Conservation (phyloP, 2,888 invertebrate species). For the Diadegma fenestrale region DNA sequence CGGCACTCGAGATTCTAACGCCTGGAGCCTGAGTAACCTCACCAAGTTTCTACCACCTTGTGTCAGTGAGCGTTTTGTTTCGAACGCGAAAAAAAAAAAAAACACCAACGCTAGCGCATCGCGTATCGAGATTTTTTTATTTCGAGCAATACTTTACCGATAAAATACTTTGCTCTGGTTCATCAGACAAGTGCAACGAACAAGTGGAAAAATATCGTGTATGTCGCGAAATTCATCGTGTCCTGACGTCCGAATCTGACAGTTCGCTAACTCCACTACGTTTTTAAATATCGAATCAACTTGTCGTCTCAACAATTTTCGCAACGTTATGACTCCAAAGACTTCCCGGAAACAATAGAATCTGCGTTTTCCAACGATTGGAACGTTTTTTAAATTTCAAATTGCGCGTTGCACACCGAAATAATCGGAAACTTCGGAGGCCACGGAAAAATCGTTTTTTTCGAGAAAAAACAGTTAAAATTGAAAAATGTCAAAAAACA, state of each 20-base stretch:
- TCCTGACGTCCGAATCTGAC: slow-evolving; percentile 14
- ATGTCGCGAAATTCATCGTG: slow-evolving; percentile 6
- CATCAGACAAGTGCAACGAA: slow-evolving; percentile 12
- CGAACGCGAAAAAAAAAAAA: neutral
- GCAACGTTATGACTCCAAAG: slow-evolving; percentile 54
- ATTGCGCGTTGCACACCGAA: neutral
- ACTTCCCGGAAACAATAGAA: slow-evolving; percentile 40
- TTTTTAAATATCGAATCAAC: neutral
- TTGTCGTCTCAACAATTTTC: neutral
- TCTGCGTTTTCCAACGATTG: neutral
- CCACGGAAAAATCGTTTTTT: neutral
- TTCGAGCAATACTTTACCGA: neutral
- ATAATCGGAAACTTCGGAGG: neutral
- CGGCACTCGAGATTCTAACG: neutral
- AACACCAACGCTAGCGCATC: neutral
- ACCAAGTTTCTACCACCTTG: slow-evolving; percentile 30
- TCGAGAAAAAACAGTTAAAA: slow-evolving; percentile 16
- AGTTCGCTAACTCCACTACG: slow-evolving; percentile 4
- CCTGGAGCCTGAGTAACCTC: slow-evolving; percentile 39
- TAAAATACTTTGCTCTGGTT: neutral
- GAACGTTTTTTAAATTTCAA: neutral
- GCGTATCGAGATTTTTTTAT: slow-evolving; percentile 5
- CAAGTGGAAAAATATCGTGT: neutral
- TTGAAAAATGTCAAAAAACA: slow-evolving; percentile 94
- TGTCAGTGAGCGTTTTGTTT: slow-evolving; percentile 40